A percentile compares a stretch with the other conserved stretches of the same genome.
Evolutionary conservation across 2,113 vertebrate genomes (phyloP).

Genomic region (Suncus etruscus): DNA sequence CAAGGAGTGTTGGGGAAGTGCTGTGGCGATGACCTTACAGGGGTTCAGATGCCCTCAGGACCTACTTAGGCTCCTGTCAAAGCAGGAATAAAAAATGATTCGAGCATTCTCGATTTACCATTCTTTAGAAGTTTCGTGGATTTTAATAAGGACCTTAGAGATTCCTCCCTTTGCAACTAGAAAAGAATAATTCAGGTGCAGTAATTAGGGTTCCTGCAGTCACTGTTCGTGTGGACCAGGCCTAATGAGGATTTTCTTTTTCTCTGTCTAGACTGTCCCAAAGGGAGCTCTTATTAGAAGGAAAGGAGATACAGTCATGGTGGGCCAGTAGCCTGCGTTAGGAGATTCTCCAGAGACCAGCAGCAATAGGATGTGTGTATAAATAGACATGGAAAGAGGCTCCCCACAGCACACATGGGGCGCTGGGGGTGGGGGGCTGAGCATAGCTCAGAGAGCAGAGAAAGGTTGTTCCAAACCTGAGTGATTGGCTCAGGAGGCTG

Average conservation of each 20-base stretch:
- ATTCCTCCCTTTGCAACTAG: conserved; percentile 71
- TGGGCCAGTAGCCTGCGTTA: not conserved
- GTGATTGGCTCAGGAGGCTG: not conserved
- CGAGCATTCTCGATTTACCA: conserved; percentile 59
- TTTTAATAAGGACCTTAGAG: conserved; percentile 89
- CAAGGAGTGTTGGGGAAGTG: not conserved
- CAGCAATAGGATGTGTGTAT: accelerated
- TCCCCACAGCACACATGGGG: too few species aligned
- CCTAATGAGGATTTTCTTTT: conserved; percentile 77
- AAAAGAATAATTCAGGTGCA: conserved; percentile 76
- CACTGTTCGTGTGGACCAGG: conserved; percentile 68
- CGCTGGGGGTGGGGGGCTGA: too few species aligned
- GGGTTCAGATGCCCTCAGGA: conserved; percentile 61
- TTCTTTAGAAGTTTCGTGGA: conserved; percentile 76
- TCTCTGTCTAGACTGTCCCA: conserved; percentile 32
- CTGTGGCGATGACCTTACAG: not conserved
- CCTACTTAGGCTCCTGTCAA: conserved; percentile 37
- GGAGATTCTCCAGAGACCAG: conserved; percentile 1
- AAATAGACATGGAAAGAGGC: too few species aligned
- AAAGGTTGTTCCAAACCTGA: too few species aligned
- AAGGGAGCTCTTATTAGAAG: conserved; percentile 51
- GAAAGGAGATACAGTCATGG: not conserved
- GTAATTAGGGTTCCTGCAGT: conserved; percentile 81
- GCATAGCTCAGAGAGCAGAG: too few species aligned
- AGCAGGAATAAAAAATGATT: not conserved